A percentile compares a stretch with the other conserved stretches of the same genome.
These are phyloP conservation scores for Meles meles DNA, from an alignment of 2,113 vertebrate genomes.

Conservation along the genomic window DNA sequence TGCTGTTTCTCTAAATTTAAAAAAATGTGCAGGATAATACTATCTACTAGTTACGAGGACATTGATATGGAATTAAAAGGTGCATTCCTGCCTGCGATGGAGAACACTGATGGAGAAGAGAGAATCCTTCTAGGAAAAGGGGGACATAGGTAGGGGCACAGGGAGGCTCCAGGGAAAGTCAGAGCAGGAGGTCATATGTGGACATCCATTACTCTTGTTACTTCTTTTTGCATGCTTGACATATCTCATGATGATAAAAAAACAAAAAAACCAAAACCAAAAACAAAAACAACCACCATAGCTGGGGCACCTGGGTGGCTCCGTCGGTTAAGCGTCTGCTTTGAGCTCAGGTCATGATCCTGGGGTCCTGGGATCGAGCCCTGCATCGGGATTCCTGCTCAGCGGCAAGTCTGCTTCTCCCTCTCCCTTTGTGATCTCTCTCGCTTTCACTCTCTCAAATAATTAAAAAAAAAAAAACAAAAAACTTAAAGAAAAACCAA, in stretches of 20 bases:
- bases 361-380: not conserved
- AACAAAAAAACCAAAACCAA: no score
- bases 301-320: not conserved
- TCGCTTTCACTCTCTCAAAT: not conserved
- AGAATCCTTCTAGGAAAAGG: fast-evolving
- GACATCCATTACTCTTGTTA: not conserved
- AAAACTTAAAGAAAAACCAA: not conserved
- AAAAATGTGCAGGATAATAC: not conserved
- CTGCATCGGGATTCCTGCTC: not conserved
- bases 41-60: not conserved
- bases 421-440: not conserved
- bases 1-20: not conserved
- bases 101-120: not conserved
- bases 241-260: not conserved
- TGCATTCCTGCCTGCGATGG: not conserved
- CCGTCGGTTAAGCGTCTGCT: not conserved
- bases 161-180: fast-evolving
- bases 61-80: fast-evolving
- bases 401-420: not conserved
- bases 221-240: not conserved
- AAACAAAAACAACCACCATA: not conserved
- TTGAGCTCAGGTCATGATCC: not conserved
- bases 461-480: not conserved
- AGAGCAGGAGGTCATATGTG: fast-evolving
- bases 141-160: no score